These are phyloP conservation scores for Drosophila lini DNA, from an alignment of 1,140 invertebrate genomes.

Conservation along the genomic window DNA sequence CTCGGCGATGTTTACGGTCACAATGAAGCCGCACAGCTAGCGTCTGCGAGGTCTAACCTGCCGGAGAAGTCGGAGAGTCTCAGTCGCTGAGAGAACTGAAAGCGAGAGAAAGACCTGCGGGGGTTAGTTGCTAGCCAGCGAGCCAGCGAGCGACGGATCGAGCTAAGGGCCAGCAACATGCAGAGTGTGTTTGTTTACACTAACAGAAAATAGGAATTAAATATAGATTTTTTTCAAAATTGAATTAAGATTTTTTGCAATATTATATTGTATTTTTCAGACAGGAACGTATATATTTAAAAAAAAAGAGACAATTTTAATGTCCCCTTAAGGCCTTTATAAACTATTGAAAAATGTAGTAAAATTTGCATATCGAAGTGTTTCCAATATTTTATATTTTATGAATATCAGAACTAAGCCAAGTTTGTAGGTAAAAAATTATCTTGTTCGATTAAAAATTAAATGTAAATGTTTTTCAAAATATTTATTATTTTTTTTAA, in stretches of 20 bases:
- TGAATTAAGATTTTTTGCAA: not conserved
- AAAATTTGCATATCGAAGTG: too few relatives aligned
- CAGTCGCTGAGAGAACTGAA: not conserved
- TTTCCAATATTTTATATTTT: too few relatives aligned
- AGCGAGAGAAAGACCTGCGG: slow-evolving; percentile 8
- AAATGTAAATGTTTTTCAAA: too few relatives aligned
- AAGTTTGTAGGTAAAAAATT: too few relatives aligned
- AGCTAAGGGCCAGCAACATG: slow-evolving; percentile 12
- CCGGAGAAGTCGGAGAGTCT: slow-evolving; percentile 9
- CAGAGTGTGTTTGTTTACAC: not conserved
- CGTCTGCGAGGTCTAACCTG: slow-evolving; percentile 54
- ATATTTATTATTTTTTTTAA: too few relatives aligned
- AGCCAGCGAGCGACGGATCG: slow-evolving; percentile 27
- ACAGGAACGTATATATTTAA: not conserved
- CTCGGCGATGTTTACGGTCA: slow-evolving; percentile 52
- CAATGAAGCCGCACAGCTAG: slow-evolving; percentile 42
- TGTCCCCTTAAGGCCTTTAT: too few relatives aligned
- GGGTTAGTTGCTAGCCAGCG: slow-evolving; percentile 5
- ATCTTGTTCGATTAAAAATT: too few relatives aligned
- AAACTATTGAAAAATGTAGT: too few relatives aligned
- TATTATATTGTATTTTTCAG: not conserved
- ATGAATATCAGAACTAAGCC: too few relatives aligned
- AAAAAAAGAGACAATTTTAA: not conserved
- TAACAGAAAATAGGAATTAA: not conserved
- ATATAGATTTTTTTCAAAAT: not conserved